Base-by-base conservation (phyloP, 2,888 invertebrate genomes). In the Drosophila mettleri region DNA sequence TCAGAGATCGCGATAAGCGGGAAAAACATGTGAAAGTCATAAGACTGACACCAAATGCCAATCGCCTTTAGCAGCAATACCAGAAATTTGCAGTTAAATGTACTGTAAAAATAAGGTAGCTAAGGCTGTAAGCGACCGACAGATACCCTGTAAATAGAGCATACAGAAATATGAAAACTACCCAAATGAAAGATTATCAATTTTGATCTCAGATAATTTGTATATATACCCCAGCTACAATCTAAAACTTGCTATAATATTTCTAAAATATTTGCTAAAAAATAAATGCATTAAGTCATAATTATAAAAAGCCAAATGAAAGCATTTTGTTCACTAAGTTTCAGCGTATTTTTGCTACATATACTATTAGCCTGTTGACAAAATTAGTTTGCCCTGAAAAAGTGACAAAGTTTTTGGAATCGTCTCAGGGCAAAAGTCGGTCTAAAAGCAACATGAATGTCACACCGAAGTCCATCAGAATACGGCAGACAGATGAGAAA, bases 1-100 rank as follows among this genome's bases (percentile, higher is more conserved):
- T 65, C 63, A 24, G 46, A 63, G 73, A 80, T 75, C 63, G 69
- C 80, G 88, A 86, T 80, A 88, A 86, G 78, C 69, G 68, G 45
- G 65, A 68, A 75, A 68, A 77, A 54, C 53, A 78, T 72, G 77
- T 74, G 65, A 79, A 85, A 86, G 74, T 75, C 79, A 52, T 46
- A 43, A 72, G 61, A 18, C 58, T 73, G 80, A 70, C 72, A 64
- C 80, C 71, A 75, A 78, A 84, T 67, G 65, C 58, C 63, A 67
- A 27, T 38, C 48, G 20, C 38, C 29, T n/a, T n/a, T 20, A 53
- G n/a, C 52, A 38, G 51, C 39, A 46, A 16, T 16, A 45, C 43
- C 55, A 63, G 55, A 45, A 63, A 41, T 45, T 59, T 48, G 52
- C 59, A 46, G 29, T 31, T 10, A 34, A 51, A 22, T 34, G 10